Conservation (phyloP, 2,888 invertebrate genomes). For the Xylocampa areola region DNA sequence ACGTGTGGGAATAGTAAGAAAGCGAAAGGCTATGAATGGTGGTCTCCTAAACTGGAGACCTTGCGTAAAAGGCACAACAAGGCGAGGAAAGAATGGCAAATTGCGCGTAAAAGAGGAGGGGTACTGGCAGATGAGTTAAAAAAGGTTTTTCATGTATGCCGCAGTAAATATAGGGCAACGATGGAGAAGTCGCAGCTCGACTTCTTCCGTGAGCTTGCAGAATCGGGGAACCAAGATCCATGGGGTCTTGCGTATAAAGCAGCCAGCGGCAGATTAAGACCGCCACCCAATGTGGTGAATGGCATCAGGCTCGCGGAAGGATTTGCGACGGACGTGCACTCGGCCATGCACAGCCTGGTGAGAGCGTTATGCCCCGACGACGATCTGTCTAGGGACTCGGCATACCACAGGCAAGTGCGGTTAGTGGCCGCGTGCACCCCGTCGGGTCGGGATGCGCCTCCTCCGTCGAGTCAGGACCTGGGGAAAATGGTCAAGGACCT, state of each 20-base stretch:
- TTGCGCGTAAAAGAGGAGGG: neutral
- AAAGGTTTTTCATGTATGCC: neutral
- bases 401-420: conserved; percentile 50
- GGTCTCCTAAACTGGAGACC: neutral
- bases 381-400: conserved; percentile 24
- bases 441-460: conserved; percentile 31
- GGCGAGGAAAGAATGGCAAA: conserved; percentile 21
- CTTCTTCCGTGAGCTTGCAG: neutral
- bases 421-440: conserved; percentile 44
- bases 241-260: conserved; percentile 54
- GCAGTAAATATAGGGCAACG: conserved; percentile 5
- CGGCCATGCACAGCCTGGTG: conserved; percentile 47
- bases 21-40: too few species aligned
- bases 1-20: too few species aligned
- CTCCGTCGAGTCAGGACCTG: conserved; percentile 5
- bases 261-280: conserved; percentile 44
- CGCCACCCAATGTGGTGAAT: conserved; percentile 38
- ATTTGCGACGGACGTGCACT: conserved; percentile 13
- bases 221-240: conserved; percentile 17
- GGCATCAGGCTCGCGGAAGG: conserved; percentile 30
- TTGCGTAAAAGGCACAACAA: neutral
- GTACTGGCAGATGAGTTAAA: neutral
- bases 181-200: conserved; percentile 29
- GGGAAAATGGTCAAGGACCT: conserved; percentile 44
- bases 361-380: conserved; percentile 59